Base-by-base conservation (phyloP, 2,797 vertebrate species). In the Pangasius macronema region DNA sequence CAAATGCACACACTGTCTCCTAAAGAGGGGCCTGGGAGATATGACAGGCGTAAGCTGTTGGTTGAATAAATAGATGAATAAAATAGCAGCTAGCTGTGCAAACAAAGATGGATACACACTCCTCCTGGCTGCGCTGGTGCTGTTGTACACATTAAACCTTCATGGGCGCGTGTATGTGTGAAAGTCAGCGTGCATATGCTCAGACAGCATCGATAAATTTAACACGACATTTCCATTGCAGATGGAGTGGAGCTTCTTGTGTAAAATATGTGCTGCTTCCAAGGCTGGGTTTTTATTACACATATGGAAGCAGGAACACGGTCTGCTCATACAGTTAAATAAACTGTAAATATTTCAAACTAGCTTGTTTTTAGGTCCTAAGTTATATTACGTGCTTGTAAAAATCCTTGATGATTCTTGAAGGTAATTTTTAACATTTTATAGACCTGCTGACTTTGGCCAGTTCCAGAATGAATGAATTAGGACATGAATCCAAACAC, bases 351-450 rank as follows among this genome's bases (percentile, higher is more conserved):
- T 93, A 89, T 82, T 73, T 88, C 91, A 91, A 95, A 93, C 87
- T 89, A 85, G 94, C 93, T 95, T 86, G 86, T 92, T 92, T 92
- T 90, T 93, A 94, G 96, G 93, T 96, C 95, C 94, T 33, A 67
- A 67, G 81, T 94, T 94, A 93, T 95, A 92, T 94, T 92, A 94
- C 93, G 94, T 94, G 95, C 95, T 95, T 92, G 88, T 93, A 94
- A 93, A 93, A 92, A 93, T 93, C 95, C 96, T 96, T 94, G 89
- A 95, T 96, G 94, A 95, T 95, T 96, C 95, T 96, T 93, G 93
- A 94, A 93, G 94, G 82, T 51, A 11, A 24, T 36, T 68, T 68
- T 96, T 94, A 94, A 95, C 96, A 96, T 96, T 96, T 95, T 93
- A 94, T 91, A 92, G 95, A 93, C 36, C 93, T 79, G 94, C 93